These are phyloP conservation scores for Meteorus sp. DNA, from an alignment of 1,140 invertebrate species.

Conservation along the genomic window DNA sequence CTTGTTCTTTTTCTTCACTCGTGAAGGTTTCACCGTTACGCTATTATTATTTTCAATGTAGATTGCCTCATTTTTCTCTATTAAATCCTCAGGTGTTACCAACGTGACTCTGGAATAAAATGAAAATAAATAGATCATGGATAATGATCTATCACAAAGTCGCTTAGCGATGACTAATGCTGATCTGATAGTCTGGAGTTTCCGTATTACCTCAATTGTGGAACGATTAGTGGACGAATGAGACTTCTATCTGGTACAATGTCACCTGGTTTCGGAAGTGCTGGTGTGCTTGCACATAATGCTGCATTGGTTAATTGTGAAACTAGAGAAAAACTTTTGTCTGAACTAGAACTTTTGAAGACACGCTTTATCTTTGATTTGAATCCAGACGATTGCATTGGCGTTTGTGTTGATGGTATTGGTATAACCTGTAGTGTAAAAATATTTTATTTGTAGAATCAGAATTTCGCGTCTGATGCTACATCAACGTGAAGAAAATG, in stretches of 20 bases:
- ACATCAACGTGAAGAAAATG: too few relatives aligned
- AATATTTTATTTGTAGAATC: too few relatives aligned
- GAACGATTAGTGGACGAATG: slow-evolving; percentile 64
- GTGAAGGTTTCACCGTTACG: slow-evolving; percentile 44
- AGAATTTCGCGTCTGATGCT: too few relatives aligned
- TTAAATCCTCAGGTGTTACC: slow-evolving; percentile 46
- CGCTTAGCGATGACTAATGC: not conserved
- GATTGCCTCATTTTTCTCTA: slow-evolving; percentile 43
- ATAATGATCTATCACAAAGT: too few relatives aligned
- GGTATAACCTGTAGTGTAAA: slow-evolving; percentile 42
- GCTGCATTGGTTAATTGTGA: slow-evolving; percentile 66
- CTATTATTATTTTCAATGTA: slow-evolving; percentile 47
- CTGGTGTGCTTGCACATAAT: slow-evolving; percentile 65
- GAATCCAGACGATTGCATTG: slow-evolving; percentile 50
- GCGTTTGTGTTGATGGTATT: slow-evolving; percentile 36
- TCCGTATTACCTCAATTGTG: slow-evolving; percentile 56
- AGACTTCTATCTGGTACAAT: slow-evolving; percentile 63
- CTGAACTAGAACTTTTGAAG: slow-evolving; percentile 56
- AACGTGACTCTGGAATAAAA: slow-evolving; percentile 50
- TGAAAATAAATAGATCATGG: slow-evolving; percentile 22
- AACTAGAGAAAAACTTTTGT: slow-evolving; percentile 58
- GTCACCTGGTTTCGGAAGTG: slow-evolving; percentile 59
- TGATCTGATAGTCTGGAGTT: not conserved
- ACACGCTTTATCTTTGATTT: slow-evolving; percentile 64
- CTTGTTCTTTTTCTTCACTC: slow-evolving; percentile 54